Evolutionary conservation across 2,797 vertebrate species (phyloP), one percentile per base, ranked within the genome.

Genomic region (Melanotaenia trifasciata): DNA sequence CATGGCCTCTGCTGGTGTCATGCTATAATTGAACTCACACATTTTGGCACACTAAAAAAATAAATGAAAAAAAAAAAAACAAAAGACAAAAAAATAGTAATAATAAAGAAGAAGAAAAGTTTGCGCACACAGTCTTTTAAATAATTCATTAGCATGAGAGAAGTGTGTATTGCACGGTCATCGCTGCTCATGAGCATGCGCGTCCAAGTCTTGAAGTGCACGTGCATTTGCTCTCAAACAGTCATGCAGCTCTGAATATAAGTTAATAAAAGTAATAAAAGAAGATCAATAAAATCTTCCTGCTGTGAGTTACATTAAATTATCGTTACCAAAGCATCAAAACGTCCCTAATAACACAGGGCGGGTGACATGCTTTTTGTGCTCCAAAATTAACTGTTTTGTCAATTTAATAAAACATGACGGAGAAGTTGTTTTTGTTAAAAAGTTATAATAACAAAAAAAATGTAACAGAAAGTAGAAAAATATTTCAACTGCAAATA

Each of bases 161-260:
- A 26, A 6, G 26, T 73, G 82, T 73, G 61, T 45, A 85, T 77
- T 79, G 79, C 77, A 69, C 50, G 59, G 30, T 22, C 54, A 61
- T 62, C 22, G 11, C 30, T 54, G 64, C 71, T 64, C 14, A 58
- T 72, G 85, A 75, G 77, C 85, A 90, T 81, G 83, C 85, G 80
- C 79, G 11, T 28, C 13, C 33, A 33, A 36, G 58, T 35, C 38
- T 9, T 59, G 9, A 32, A 30, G 24, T 14, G n/a, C 79, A 84
- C 70, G 54, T 84, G 83, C 45, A 43, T 68, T 45, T 8, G n/a
- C 18, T 64, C 38, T 50, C 5, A 60, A 61, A 36, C 30, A 26
- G 3, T 8, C 24, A 22, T n/a, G 22, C 2, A 6, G 53, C 24
- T n/a, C 18, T 3, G 32, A 6, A 7, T 40, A 14, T 40, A 40